Evolutionary conservation across 2,113 vertebrate genomes (phyloP), one percentile per base, ranked within the genome.

Genomic region (Cryptomyrus ogoouensis): DNA sequence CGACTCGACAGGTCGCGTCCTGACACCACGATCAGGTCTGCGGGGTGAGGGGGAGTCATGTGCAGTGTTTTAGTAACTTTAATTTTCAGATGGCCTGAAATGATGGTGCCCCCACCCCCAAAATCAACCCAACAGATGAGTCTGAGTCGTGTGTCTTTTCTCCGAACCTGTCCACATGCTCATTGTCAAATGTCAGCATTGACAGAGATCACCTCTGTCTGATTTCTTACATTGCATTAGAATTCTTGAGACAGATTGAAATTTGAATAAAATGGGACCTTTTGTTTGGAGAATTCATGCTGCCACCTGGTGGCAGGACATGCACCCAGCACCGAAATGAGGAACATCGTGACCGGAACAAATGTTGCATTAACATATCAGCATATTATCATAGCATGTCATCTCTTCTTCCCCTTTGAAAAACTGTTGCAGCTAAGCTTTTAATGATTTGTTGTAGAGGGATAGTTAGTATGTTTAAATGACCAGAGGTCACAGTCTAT

Each of bases 211-310:
- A 70, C 62, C n/a, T 3, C n/a, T 12, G 62, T 66, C 62, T 66
- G 62, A 66, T 66, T 66, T 27, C 62, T 27, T 66, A 66, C n/a
- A 66, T 27, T 66, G 42, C 77, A 35, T 56, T 86, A 27, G 21
- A 86, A 86, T 27, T 49, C 56, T 35, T 44, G 46, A 35, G 10
- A n/a, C 53, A 66, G 42, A 46, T 62, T 88, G 46, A 53, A 10
- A 31, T 49, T 3, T 47, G 44, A 44, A 12, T 84, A n/a, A 62
- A 35, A 42, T 17, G 13, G 19, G 17, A 24, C 87, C 44, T 88
- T 88, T 58, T 88, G 53, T 13, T 87, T 47, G 27, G 35, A 88
- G 87, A 88, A 88, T 88, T 88, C 42, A 12, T 88, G 53, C 87
- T 88, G 87, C 87, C 87, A 62, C 56, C 87, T 88, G 52, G 87